These are phyloP conservation scores for Nymphalis urticae DNA, from an alignment of 2,888 invertebrate species.

Conservation along the genomic window DNA sequence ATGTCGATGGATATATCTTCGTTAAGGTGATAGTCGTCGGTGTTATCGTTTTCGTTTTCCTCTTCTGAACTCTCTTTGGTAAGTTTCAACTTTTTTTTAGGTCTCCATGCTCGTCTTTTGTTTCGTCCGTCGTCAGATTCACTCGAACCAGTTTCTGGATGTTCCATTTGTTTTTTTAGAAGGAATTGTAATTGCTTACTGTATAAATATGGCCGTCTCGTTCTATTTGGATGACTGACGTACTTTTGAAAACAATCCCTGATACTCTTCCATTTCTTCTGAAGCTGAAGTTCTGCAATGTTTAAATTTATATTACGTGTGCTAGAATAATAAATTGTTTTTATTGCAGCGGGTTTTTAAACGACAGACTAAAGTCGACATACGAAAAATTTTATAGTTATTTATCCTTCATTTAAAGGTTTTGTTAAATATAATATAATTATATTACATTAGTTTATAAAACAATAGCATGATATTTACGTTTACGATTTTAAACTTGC, in stretches of 20 bases:
- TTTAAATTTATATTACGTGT: conserved; percentile 13
- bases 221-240: conserved; percentile 59
- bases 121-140: conserved; percentile 55
- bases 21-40: conserved; percentile 47
- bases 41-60: conserved; percentile 48
- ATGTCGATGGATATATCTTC: conserved; percentile 41
- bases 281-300: conserved; percentile 68
- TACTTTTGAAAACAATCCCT: conserved; percentile 72
- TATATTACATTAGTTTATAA: too few species aligned
- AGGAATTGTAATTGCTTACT: conserved; percentile 64
- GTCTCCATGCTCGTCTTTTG: conserved; percentile 51
- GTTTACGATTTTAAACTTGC: too few species aligned
- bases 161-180: conserved; percentile 56
- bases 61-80: conserved; percentile 58
- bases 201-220: conserved; percentile 67
- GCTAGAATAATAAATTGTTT: too few species aligned
- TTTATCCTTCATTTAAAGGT: too few species aligned
- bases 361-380: too few species aligned
- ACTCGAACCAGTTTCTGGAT: conserved; percentile 44
- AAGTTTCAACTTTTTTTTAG: conserved; percentile 55
- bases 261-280: conserved; percentile 77
- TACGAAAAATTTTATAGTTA: too few species aligned
- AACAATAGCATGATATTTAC: too few species aligned
- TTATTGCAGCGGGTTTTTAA: too few species aligned
- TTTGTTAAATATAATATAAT: too few species aligned